Conservation (phyloP, 2,113 vertebrate species). For the Dicaeum eximium region DNA sequence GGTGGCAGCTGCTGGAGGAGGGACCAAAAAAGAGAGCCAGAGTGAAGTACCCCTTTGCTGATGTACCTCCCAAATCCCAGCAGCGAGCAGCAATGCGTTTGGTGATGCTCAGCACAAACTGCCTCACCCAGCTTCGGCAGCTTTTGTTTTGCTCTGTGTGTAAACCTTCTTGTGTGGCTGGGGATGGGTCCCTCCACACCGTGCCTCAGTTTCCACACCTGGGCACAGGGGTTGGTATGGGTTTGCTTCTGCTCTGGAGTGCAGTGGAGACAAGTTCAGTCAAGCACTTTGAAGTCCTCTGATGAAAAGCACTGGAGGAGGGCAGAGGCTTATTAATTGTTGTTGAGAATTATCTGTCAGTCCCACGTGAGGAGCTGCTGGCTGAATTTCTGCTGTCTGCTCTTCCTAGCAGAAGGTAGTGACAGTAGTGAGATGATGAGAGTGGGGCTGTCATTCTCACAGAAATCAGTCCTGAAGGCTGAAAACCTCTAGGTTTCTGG, state of each 20-base stretch:
- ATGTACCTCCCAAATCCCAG: neutral
- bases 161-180: neutral
- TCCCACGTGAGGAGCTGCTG: neutral
- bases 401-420: neutral
- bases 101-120: accelerated
- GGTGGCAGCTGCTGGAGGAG: neutral
- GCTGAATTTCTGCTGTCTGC: neutral
- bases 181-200: neutral
- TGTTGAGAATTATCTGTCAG: conserved; percentile 33
- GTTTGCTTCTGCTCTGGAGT: neutral
- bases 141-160: neutral
- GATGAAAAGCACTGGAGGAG: neutral
- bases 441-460: neutral
- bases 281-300: neutral
- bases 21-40: neutral
- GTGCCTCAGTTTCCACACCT: neutral
- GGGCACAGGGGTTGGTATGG: neutral
- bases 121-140: neutral
- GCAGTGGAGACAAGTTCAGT: neutral
- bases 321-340: conserved; percentile 37
- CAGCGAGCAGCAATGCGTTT: accelerated
- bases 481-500: neutral
- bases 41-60: neutral
- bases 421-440: neutral
- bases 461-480: neutral